A percentile compares a stretch with the other conserved stretches of the same genome.
These are phyloP conservation scores for Mus spicilegus DNA, from an alignment of 2,113 vertebrate species.

Conservation along the genomic window DNA sequence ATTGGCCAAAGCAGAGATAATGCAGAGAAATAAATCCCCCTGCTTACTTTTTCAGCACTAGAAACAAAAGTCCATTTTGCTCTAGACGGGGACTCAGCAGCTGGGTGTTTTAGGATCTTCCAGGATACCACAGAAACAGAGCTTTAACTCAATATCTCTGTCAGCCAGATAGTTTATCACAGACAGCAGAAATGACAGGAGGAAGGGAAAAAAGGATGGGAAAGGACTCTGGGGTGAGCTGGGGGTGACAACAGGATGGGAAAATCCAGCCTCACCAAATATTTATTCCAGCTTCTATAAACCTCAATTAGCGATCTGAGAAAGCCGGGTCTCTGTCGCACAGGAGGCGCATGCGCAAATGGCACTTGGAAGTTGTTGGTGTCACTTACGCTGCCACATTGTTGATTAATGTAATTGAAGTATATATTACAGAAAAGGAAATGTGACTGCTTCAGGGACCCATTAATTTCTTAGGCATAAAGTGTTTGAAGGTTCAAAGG, in stretches of 20 bases:
- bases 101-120: constrained; percentile 65
- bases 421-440: constrained; percentile 86
- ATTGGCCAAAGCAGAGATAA: not conserved
- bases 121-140: constrained; percentile 71
- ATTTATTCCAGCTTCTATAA: constrained; percentile 76
- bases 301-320: constrained; percentile 71
- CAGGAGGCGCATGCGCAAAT: not conserved
- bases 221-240: constrained; percentile 63
- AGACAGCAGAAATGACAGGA: constrained; percentile 82
- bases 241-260: constrained; percentile 64
- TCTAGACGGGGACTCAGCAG: constrained; percentile 75
- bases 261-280: constrained; percentile 73
- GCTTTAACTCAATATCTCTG: constrained; percentile 74
- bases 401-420: constrained; percentile 89
- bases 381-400: constrained; percentile 82
- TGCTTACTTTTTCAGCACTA: constrained; percentile 78
- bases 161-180: constrained; percentile 73
- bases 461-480: constrained; percentile 91
- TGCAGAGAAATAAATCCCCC: constrained; percentile 50
- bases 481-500: constrained; percentile 91
- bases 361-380: constrained; percentile 73
- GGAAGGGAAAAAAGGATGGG: constrained; percentile 64
- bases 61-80: constrained; percentile 81
- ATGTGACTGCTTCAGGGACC: constrained; percentile 89
- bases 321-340: not conserved